phyloP scores from a whole-genome alignment of 1,140 invertebrate genomes.

The Diorhabda elongata region DNA sequence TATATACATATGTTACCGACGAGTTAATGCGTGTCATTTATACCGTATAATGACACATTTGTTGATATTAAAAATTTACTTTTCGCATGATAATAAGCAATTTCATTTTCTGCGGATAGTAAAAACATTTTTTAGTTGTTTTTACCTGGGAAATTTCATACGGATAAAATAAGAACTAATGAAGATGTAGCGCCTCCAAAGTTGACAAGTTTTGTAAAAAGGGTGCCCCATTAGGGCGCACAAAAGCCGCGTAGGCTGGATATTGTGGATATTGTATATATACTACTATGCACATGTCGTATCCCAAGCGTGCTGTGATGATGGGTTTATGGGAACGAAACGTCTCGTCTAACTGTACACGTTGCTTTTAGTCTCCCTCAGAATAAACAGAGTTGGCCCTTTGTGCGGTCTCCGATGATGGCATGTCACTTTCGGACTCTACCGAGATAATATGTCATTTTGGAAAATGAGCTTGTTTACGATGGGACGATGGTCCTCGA shows the following conservation, averaged over 20 bases:
- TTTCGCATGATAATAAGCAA: too few species aligned
- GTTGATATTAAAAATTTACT: too few species aligned
- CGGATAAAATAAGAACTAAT: too few species aligned
- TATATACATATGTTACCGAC: neutral
- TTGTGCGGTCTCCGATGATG: neutral
- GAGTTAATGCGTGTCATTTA: neutral
- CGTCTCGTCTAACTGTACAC: neutral
- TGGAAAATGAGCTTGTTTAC: neutral
- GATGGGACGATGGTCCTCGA: neutral
- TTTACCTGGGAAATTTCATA: too few species aligned
- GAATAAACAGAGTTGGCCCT: neutral
- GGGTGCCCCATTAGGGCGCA: too few species aligned
- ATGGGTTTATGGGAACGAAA: neutral
- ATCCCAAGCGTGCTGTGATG: constrained; percentile 16
- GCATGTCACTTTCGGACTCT: neutral
- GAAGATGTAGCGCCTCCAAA: too few species aligned
- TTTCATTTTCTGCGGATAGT: too few species aligned
- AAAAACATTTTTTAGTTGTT: too few species aligned
- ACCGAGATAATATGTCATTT: neutral
- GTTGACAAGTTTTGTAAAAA: too few species aligned
- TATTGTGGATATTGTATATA: too few species aligned
- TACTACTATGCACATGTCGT: constrained; percentile 10
- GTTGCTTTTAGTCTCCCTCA: constrained; percentile 1
- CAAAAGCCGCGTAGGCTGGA: too few species aligned
- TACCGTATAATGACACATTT: neutral